Evolutionary conservation across 2,113 vertebrate genomes (phyloP).

Genomic region (Lampris megalopsis): DNA sequence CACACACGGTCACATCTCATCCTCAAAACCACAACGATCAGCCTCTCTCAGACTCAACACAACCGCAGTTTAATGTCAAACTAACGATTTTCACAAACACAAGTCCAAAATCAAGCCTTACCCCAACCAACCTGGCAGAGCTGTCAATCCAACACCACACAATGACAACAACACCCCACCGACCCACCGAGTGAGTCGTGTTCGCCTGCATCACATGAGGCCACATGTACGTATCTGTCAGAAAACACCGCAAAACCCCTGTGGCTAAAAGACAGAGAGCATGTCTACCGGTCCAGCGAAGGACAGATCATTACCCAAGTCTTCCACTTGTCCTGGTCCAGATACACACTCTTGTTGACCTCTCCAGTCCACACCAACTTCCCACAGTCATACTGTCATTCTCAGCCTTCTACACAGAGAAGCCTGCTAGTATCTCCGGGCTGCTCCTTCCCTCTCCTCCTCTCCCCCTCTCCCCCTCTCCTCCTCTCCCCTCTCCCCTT

Average conservation of each 20-base stretch:
- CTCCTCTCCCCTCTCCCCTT: constrained; percentile 77
- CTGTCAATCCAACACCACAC: constrained; percentile 1
- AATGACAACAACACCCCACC: not conserved
- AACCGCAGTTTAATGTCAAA: constrained; percentile 3
- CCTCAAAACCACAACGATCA: constrained; percentile 24
- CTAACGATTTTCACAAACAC: not conserved
- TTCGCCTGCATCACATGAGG: constrained; percentile 1
- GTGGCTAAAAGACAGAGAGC: constrained; percentile 10
- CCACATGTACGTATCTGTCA: not conserved
- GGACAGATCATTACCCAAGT: constrained; percentile 81
- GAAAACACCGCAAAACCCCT: constrained; percentile 29
- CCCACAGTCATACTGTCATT: constrained; percentile 76
- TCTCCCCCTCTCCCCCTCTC: constrained; percentile 80
- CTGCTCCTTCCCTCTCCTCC: constrained; percentile 39
- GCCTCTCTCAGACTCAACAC: not conserved
- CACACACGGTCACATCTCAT: constrained; percentile 1
- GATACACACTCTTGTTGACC: constrained; percentile 39
- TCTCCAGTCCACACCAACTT: constrained; percentile 70
- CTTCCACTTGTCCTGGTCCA: constrained; percentile 50
- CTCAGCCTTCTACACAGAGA: constrained; percentile 87
- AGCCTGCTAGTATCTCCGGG: constrained; percentile 12
- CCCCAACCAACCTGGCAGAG: constrained; percentile 7
- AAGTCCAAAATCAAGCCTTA: constrained; percentile 16
- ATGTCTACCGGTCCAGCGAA: constrained; percentile 50
- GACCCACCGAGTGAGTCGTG: no score